These are phyloP conservation scores for Danionella cerebrum DNA, from an alignment of 2,113 vertebrate species.

Conservation along the genomic window DNA sequence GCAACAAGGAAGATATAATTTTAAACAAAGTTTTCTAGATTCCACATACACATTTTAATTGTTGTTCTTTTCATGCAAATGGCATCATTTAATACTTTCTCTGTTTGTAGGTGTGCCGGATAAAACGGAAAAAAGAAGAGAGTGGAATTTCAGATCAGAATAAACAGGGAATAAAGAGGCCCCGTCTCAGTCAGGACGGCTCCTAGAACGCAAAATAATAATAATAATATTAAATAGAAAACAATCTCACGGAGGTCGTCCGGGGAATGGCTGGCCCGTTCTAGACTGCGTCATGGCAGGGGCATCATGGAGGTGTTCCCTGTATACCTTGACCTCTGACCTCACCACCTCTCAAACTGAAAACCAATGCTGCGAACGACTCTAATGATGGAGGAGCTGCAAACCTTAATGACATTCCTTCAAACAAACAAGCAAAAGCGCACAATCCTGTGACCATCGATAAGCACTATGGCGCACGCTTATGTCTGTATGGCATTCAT, in stretches of 20 bases:
- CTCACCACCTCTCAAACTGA: conserved; percentile 1
- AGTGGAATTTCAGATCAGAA: conserved; percentile 42
- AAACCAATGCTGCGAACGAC: neutral
- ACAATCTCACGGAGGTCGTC: neutral
- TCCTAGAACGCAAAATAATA: conserved; percentile 22
- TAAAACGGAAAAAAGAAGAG: conserved; percentile 55
- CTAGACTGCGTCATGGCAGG: neutral
- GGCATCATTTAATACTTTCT: neutral
- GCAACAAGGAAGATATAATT: no score
- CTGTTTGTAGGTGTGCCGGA: conserved; percentile 46
- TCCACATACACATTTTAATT: no score
- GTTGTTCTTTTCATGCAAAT: no score
- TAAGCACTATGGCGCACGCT: conserved; percentile 12
- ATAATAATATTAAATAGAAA: no score
- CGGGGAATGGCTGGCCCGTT: neutral
- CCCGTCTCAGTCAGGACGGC: conserved; percentile 57
- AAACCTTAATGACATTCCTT: conserved; percentile 32
- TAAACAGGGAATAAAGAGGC: conserved; percentile 51
- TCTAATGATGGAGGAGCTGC: conserved; percentile 5
- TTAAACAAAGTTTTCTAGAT: no score
- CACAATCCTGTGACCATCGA: conserved; percentile 20
- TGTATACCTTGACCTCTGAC: neutral
- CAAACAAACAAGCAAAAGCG: conserved; percentile 11
- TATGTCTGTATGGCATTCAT: conserved; percentile 22
- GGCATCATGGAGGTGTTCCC: neutral